phyloP scores from a whole-genome alignment of 1,140 invertebrate species.

The Uloborus diversus region DNA sequence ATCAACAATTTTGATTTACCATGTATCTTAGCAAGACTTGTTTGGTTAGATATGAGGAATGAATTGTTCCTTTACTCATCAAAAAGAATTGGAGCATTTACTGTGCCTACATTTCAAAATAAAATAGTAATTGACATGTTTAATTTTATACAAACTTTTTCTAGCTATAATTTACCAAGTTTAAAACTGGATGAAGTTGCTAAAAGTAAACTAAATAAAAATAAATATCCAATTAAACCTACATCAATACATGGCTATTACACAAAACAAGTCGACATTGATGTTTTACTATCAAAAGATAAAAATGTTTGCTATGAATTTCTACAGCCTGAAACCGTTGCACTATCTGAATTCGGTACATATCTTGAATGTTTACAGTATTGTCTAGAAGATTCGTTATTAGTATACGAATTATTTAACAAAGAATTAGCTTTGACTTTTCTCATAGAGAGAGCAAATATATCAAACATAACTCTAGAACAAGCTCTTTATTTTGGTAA shows the following conservation, averaged over 20 bases:
- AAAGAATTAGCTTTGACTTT: conserved; percentile 3
- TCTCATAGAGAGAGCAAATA: no score
- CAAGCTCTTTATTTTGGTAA: no score
- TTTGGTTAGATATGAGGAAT: neutral
- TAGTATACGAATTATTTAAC: conserved; percentile 16
- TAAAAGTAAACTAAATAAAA: conserved; percentile 2
- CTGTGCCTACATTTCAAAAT: neutral
- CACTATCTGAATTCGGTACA: conserved; percentile 16
- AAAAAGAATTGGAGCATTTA: conserved; percentile 13
- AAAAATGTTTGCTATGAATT: neutral
- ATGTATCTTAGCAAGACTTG: neutral
- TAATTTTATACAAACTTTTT: conserved; percentile 27
- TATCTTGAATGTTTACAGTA: conserved; percentile 6
- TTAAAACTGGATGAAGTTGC: conserved; percentile 15
- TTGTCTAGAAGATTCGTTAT: conserved; percentile 19
- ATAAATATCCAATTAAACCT: conserved; percentile 12
- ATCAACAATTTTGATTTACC: conserved; percentile 31
- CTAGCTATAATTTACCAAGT: conserved; percentile 19
- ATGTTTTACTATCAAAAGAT: neutral
- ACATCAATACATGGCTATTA: conserved; percentile 11
- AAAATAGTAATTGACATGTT: conserved; percentile 26
- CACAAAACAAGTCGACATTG: neutral
- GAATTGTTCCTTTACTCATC: neutral
- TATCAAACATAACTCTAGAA: no score
- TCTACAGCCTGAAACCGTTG: neutral